Conservation (phyloP, 2,888 invertebrate genomes). For the Ptilodon capucinus region DNA sequence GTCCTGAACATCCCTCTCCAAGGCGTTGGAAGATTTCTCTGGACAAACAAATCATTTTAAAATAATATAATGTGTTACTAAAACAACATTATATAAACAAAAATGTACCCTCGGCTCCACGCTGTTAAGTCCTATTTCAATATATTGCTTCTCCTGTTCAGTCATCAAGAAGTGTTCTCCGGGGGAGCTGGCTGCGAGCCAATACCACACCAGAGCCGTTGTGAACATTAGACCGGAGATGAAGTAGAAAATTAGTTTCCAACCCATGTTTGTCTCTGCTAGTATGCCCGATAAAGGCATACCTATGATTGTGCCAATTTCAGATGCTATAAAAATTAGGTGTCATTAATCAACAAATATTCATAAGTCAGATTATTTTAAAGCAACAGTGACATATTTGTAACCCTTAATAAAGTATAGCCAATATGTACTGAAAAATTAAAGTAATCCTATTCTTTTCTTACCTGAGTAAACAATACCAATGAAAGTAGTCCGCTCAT, state of each 20-base stretch:
- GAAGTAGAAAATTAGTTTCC: conserved; percentile 87
- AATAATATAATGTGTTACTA: neutral
- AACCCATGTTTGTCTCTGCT: conserved; percentile 81
- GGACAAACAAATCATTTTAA: too few species aligned
- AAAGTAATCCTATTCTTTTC: neutral
- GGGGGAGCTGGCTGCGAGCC: conserved; percentile 83
- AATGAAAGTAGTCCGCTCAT: conserved; percentile 79
- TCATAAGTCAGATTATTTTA: too few species aligned
- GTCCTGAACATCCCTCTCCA: conserved; percentile 85
- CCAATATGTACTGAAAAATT: too few species aligned
- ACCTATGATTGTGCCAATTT: conserved; percentile 86
- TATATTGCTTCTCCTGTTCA: conserved; percentile 80
- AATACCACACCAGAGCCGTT: conserved; percentile 80
- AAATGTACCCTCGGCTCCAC: conserved; percentile 25
- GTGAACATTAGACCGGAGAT: conserved; percentile 80
- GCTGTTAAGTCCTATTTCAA: conserved; percentile 81
- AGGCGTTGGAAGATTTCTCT: conserved; percentile 69
- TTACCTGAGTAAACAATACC: conserved; percentile 81
- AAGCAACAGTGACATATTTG: too few species aligned
- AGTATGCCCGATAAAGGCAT: conserved; percentile 86
- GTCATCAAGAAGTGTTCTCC: conserved; percentile 80
- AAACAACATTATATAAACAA: neutral
- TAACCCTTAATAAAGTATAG: too few species aligned
- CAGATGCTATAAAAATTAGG: conserved; percentile 72
- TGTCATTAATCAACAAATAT: too few species aligned